phyloP scores from a whole-genome alignment of 2,797 vertebrate species.

The Melanogrammus aeglefinus region DNA sequence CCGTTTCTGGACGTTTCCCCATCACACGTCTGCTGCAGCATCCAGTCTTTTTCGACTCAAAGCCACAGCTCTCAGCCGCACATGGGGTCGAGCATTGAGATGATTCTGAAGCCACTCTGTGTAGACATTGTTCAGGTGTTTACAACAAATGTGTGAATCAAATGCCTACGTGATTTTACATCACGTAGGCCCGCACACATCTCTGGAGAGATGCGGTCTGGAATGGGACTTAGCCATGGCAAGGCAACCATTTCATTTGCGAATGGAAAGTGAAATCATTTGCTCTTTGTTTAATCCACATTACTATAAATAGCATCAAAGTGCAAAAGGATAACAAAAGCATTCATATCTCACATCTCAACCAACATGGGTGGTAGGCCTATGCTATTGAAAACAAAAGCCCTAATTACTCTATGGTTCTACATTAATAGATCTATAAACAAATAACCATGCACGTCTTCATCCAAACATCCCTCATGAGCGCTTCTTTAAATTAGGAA shows the following conservation, averaged over 20 bases:
- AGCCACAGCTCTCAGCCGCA: background rate
- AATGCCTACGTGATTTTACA: background rate
- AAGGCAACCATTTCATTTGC: background rate
- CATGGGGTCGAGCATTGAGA: background rate
- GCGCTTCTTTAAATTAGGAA: slow-evolving; percentile 10
- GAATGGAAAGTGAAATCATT: background rate
- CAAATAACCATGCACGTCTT: slow-evolving; percentile 1
- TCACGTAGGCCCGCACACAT: background rate
- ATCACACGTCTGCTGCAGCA: background rate
- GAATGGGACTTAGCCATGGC: background rate
- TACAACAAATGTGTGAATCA: background rate
- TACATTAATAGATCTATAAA: background rate
- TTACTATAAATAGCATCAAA: background rate
- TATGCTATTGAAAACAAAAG: background rate
- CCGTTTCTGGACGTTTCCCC: slow-evolving; percentile 13
- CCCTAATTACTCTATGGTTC: background rate
- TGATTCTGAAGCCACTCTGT: background rate
- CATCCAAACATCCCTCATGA: background rate
- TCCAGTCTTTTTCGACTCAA: background rate
- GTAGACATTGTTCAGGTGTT: background rate
- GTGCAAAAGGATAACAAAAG: background rate
- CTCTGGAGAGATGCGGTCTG: background rate
- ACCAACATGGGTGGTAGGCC: background rate
- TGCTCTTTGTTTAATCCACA: background rate
- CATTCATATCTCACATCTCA: background rate